These are phyloP conservation scores for Zaprionus gabonicus DNA, from an alignment of 1,140 invertebrate genomes.

Conservation along the genomic window DNA sequence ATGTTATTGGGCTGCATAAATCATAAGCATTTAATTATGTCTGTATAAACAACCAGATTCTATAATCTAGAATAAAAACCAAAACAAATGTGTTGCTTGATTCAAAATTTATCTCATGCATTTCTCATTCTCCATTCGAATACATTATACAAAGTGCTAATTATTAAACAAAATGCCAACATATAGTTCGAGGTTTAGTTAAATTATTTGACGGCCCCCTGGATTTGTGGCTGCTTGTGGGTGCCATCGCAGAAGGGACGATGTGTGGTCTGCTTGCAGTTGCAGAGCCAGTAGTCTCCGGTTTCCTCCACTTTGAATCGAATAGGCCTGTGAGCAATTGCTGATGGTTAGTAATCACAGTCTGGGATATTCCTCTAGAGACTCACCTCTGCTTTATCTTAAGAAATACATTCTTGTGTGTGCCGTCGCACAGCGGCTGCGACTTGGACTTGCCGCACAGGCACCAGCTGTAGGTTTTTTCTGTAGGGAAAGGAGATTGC, in stretches of 20 bases:
- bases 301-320: conserved; percentile 93
- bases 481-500: conserved; percentile 69
- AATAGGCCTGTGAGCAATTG: conserved; percentile 87
- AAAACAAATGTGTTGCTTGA: conserved; percentile 67
- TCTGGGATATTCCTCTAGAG: neutral
- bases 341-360: neutral
- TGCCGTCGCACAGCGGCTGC: conserved; percentile 98
- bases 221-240: conserved; percentile 91
- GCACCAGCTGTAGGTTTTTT: conserved; percentile 97
- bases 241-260: conserved; percentile 99
- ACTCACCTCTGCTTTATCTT: conserved; percentile 88
- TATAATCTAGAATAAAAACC: conserved; percentile 61
- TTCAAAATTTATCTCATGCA: conserved; percentile 52
- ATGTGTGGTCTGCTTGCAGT: conserved; percentile 98
- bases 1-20: conserved; percentile 28
- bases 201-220: conserved; percentile 85
- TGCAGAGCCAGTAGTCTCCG: conserved; percentile 98
- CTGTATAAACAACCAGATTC: conserved; percentile 47
- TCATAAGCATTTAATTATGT: conserved; percentile 24
- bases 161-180: conserved; percentile 5
- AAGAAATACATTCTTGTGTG: conserved; percentile 91
- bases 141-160: conserved; percentile 8
- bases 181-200: neutral
- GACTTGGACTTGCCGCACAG: conserved; percentile 95
- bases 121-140: conserved; percentile 44